These are phyloP conservation scores for Gryllus bimaculatus DNA, from an alignment of 1,140 invertebrate genomes.

Conservation along the genomic window DNA sequence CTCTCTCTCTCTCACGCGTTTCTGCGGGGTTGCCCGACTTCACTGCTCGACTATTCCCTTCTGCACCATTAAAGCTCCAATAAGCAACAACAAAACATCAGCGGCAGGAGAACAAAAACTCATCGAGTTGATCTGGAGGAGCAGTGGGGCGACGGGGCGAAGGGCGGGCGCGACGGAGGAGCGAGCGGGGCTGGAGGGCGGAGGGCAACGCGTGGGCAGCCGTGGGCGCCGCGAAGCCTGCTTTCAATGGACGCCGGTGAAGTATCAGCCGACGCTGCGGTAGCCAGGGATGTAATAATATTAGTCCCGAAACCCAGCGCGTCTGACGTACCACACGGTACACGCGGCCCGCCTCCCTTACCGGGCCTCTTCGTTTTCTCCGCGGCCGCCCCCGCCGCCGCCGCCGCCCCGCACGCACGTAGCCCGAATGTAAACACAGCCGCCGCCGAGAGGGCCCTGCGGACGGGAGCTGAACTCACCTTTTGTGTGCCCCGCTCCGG, in stretches of 20 bases:
- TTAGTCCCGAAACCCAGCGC: neutral
- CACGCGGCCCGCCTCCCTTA: neutral
- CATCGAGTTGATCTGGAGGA: neutral
- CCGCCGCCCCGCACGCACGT: neutral
- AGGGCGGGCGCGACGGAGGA: no score
- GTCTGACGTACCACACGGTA: no score
- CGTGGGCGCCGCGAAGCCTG: neutral
- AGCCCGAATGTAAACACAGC: neutral
- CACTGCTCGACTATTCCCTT: neutral
- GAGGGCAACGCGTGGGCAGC: neutral
- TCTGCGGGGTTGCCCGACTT: no score
- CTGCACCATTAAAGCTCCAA: neutral
- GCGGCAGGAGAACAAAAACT: neutral
- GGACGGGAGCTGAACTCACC: neutral
- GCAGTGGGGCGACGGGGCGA: no score
- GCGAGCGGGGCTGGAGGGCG: no score
- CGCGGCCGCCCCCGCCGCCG: no score
- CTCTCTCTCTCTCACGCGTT: no score
- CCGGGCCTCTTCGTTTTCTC: neutral
- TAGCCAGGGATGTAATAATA: neutral
- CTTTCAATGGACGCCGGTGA: neutral
- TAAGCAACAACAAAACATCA: neutral
- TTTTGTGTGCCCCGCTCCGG: neutral
- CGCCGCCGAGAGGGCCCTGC: neutral
- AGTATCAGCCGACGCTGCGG: neutral